Evolutionary conservation across 2,888 invertebrate genomes (phyloP), one percentile per base, ranked within the genome.

Genomic region (Dynastes hyllus): DNA sequence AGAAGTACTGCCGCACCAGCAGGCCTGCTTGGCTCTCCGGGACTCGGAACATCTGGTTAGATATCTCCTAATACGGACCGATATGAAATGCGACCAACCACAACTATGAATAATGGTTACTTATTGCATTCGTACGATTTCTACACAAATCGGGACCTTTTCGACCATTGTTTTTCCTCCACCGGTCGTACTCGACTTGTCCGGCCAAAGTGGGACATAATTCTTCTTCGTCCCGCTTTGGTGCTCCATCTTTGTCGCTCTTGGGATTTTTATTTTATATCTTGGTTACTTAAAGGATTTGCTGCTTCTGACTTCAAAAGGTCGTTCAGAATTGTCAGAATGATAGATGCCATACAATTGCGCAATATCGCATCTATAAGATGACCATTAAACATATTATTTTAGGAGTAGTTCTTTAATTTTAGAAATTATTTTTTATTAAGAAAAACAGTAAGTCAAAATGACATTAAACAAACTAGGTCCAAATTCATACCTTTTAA

Each of bases 1-100:
- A 32, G 32, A 63, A 22, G 55, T 58, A 58, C 55, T 58, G 22
- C 55, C 27, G 45, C 45, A 58, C 55, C 22, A 58, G 11, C 11
- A 45, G 8, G 45, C 45, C 8, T 11, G 45, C 45, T 45, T 58
- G n/a, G 55, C 63, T 32, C 29, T 63, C 63, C 11, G 27, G 61
- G 29, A 76, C 61, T 63, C 11, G 81, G 84, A 83, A 84, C 85
- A 85, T 85, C 85, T 86, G 84, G 84, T 81, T 78, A 82, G 81
- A 81, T 81, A 82, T 79, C 80, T 85, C 85, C 85, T 85, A 85
- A 85, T 86, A 86, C 82, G 85, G 86, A 11, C 81, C 83, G 85
- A 84, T 85, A 85, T 86, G 86, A 86, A 85, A 84, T 85, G 85
- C 84, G 81, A 81, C 81, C 81, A 81, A 80, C 80, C 81, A 80